These are phyloP conservation scores for Prietella phreatophila DNA, from an alignment of 2,113 vertebrate genomes.

Conservation along the genomic window DNA sequence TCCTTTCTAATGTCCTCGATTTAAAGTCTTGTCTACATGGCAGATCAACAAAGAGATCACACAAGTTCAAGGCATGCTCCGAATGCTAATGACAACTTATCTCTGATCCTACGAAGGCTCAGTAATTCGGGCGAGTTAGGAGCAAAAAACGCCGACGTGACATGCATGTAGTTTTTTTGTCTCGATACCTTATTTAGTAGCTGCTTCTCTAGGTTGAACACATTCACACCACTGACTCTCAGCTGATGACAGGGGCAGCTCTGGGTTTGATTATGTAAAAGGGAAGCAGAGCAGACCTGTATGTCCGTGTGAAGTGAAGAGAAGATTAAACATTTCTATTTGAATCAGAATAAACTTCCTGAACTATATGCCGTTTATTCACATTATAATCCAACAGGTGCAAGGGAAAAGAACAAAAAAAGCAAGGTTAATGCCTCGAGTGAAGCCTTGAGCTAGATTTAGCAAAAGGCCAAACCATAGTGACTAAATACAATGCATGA, in stretches of 20 bases:
- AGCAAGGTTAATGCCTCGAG: not conserved
- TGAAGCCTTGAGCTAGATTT: not conserved
- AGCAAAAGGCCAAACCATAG: not conserved
- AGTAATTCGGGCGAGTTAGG: not conserved
- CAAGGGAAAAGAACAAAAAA: not conserved
- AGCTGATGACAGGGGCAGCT: not conserved
- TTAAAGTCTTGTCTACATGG: slow-evolving; percentile 23
- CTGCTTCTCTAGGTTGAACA: not conserved
- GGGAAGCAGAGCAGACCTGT: not conserved
- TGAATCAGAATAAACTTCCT: not conserved
- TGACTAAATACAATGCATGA: not conserved
- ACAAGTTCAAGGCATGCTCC: not conserved
- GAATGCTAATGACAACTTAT: slow-evolving; percentile 1
- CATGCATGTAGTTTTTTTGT: not conserved
- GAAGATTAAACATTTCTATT: not conserved
- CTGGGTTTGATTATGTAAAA: not conserved
- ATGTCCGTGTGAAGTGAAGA: not conserved
- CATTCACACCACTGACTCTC: not conserved
- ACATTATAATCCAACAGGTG: not conserved
- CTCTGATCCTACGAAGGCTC: slow-evolving; percentile 1
- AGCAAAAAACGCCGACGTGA: not conserved
- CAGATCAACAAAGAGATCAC: slow-evolving; percentile 18
- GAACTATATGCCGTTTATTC: not conserved
- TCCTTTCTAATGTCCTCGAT: not conserved
- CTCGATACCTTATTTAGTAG: not conserved